Evolutionary conservation across 2,888 invertebrate species (phyloP), one percentile per base, ranked within the genome.

Genomic region (Philereme transversata): DNA sequence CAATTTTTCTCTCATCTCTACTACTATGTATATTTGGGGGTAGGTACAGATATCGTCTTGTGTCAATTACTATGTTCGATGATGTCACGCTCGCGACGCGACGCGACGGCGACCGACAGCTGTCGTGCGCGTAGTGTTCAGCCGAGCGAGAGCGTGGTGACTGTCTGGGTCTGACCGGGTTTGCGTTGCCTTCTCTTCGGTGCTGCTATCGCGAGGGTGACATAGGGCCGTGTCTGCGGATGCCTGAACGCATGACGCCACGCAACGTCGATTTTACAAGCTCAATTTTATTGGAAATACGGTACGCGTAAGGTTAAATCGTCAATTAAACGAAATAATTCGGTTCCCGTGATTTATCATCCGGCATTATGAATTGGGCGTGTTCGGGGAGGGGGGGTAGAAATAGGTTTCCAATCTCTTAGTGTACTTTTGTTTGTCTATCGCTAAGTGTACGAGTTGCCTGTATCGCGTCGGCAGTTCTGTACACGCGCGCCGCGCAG

Each of bases 241-340:
- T 69, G 77, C 74, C 79, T 74, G 75, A 74, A 75, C 82, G 78
- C 68, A 48, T 51, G 68, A 73, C 74, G 83, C 79, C 83, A 78
- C 79, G 77, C 71, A 74, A 78, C 79, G 89, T 88, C 89, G 86
- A 89, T 88, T 88, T 86, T 84, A 86, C 86, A 83, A 85, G 90
- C 90, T 91, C 91, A 91, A 91, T 91, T 90, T 90, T 88, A 86
- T 83, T 75, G 83, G 60, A 80, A 73, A 63, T 88, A 88, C 83
- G 76, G 77, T 88, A 87, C 87, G 83, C 86, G 81, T 90, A 88
- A 88, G 89, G 89, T 83, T 77, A 82, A 81, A 82, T 81, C 85
- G 90, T 91, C 90, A 91, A 91, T 91, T 90, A 91, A 43, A 73
- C 74, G 78, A 67, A 75, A 70, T 65, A 67, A 72, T 74, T 74